phyloP scores from a whole-genome alignment of 92 coral and sea anemone species.

The Isaurus tuberculatus region DNA sequence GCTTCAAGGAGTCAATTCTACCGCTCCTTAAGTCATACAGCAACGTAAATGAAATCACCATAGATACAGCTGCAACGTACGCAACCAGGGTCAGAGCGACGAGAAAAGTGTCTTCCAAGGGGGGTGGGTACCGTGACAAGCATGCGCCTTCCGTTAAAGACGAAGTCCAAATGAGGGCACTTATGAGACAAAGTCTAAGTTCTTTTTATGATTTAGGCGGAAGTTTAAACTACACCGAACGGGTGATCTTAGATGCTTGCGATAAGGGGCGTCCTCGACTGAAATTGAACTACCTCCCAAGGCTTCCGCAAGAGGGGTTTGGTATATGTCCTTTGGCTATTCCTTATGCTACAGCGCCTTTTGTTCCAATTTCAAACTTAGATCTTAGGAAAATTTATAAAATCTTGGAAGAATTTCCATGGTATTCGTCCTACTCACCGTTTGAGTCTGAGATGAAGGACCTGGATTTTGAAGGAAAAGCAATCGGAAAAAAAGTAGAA shows the following conservation, averaged over 20 bases:
- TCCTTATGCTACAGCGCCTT: slow-evolving; percentile 53
- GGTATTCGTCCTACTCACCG: slow-evolving; percentile 61
- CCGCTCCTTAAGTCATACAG: slow-evolving; percentile 44
- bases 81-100: slow-evolving; percentile 33
- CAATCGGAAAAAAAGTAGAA: background rate
- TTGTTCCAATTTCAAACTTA: slow-evolving; percentile 53
- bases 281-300: slow-evolving; percentile 50
- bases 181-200: slow-evolving; percentile 46
- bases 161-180: slow-evolving; percentile 50
- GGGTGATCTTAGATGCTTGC: slow-evolving; percentile 57
- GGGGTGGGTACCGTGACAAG: slow-evolving; percentile 56
- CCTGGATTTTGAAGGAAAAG: background rate
- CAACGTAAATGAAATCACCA: slow-evolving; percentile 51
- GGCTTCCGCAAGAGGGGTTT: slow-evolving; percentile 37
- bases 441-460: background rate
- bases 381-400: slow-evolving; percentile 56
- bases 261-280: slow-evolving; percentile 39
- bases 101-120: slow-evolving; percentile 44
- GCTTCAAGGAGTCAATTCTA: slow-evolving; percentile 37
- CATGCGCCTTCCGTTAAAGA: slow-evolving; percentile 50
- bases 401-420: slow-evolving; percentile 49
- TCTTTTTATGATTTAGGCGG: slow-evolving; percentile 61
- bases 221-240: slow-evolving; percentile 45
- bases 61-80: slow-evolving; percentile 55
- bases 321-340: slow-evolving; percentile 57